Evolutionary conservation across 2,888 invertebrate species (phyloP).

Genomic region (Watsonalla binaria): DNA sequence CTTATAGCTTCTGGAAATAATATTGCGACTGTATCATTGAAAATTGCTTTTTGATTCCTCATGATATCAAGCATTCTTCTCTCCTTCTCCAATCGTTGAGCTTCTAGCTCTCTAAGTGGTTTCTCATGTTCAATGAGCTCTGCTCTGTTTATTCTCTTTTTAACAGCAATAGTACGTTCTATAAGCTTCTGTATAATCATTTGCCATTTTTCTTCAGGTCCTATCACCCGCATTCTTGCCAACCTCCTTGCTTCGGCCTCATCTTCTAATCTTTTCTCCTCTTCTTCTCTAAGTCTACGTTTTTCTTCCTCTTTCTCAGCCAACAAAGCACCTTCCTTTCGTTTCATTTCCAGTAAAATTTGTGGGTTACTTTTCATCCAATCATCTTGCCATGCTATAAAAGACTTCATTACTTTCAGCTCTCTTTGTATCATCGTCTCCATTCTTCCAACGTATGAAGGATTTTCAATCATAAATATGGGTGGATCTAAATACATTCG

Average conservation of each 20-base stretch:
- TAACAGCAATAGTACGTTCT: conserved; percentile 80
- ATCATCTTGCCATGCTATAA: conserved; percentile 79
- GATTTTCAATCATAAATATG: conserved; percentile 68
- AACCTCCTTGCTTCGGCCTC: conserved; percentile 69
- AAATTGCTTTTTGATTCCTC: conserved; percentile 79
- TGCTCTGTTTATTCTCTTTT: conserved; percentile 80
- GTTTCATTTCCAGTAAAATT: conserved; percentile 54
- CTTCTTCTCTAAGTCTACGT: conserved; percentile 51
- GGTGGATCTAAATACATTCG: conserved; percentile 80
- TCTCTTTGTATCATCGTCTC: conserved; percentile 73
- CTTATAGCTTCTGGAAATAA: conserved; percentile 80
- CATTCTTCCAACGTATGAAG: conserved; percentile 58
- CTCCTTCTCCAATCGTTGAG: conserved; percentile 78
- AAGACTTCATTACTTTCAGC: conserved; percentile 68
- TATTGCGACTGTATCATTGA: conserved; percentile 81
- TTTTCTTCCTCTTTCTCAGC: conserved; percentile 67
- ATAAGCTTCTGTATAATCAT: conserved; percentile 82
- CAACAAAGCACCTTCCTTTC: conserved; percentile 59
- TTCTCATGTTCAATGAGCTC: conserved; percentile 79
- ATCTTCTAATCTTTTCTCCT: conserved; percentile 68
- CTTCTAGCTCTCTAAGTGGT: conserved; percentile 79
- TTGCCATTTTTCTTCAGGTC: conserved; percentile 79
- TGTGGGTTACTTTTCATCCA: conserved; percentile 73
- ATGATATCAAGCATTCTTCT: conserved; percentile 77
- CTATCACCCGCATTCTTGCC: conserved; percentile 55